Percentiles rank a stretch among this genome's conserved stretches.
Conservation (phyloP, 2,888 invertebrate species). For the Lottia scabra region DNA sequence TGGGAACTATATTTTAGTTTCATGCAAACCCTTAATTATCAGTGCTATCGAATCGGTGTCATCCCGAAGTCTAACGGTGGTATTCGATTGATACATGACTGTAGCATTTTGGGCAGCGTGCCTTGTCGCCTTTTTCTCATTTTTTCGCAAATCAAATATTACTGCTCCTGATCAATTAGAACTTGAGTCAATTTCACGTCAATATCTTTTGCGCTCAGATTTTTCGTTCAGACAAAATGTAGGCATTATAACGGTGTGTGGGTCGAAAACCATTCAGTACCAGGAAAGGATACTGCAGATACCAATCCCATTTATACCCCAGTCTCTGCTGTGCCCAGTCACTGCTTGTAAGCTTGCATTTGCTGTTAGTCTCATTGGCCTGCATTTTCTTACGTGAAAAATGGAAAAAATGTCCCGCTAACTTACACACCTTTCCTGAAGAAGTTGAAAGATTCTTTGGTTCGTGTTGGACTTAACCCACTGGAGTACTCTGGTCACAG, state of each 20-base stretch:
- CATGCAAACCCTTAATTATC: not conserved
- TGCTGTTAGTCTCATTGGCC: not conserved
- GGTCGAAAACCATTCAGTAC: slow-evolving; percentile 22
- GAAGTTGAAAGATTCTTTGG: not conserved
- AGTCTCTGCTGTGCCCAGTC: not conserved
- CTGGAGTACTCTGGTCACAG: not conserved
- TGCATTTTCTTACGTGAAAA: not conserved
- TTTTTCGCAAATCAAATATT: not conserved
- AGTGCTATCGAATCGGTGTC: slow-evolving; percentile 1
- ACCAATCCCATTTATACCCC: not conserved
- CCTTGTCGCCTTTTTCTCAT: too few relatives aligned
- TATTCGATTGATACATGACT: slow-evolving; percentile 7
- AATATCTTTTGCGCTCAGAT: too few relatives aligned
- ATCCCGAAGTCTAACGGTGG: slow-evolving; percentile 1
- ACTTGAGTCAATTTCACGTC: too few relatives aligned
- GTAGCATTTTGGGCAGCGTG: too few relatives aligned
- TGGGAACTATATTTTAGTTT: slow-evolving; percentile 1
- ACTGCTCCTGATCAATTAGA: slow-evolving; percentile 20
- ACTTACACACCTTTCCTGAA: not conserved
- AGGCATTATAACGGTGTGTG: too few relatives aligned
- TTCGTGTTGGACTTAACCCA: not conserved
- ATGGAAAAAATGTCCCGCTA: not conserved
- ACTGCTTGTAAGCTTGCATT: not conserved
- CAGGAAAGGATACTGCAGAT: slow-evolving; percentile 2
- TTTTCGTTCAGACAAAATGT: too few relatives aligned